phyloP scores from a whole-genome alignment of 2,797 vertebrate genomes.

The Myotis vivesi region DNA sequence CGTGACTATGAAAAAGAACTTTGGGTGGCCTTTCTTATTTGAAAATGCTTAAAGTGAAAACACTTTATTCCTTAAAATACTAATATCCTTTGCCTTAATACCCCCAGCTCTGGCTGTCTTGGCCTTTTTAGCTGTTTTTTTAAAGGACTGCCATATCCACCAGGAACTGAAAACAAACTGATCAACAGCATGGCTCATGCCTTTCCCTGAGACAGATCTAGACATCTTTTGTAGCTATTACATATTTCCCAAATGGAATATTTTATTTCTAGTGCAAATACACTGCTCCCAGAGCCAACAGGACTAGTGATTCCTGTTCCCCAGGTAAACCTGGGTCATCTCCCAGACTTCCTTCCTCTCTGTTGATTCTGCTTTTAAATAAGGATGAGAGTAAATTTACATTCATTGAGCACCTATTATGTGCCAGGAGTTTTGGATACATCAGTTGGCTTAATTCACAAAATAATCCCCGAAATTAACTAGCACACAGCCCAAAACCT shows the following conservation, averaged over 20 bases:
- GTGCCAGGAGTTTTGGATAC: not conserved
- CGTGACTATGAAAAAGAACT: not conserved
- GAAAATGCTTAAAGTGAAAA: constrained; percentile 26
- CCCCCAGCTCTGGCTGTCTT: not conserved
- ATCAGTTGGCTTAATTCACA: constrained; percentile 4
- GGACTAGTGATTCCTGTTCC: not conserved
- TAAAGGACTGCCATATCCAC: constrained; percentile 2
- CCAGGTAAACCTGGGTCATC: not conserved
- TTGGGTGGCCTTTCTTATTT: not conserved
- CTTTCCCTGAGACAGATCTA: not conserved
- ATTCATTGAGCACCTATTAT: not conserved
- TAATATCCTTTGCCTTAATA: not conserved
- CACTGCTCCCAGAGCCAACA: not conserved
- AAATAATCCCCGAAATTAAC: not conserved
- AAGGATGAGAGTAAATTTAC: not conserved
- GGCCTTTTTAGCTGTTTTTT: not conserved
- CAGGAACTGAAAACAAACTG: constrained; percentile 9
- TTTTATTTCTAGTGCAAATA: not conserved
- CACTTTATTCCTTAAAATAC: not conserved
- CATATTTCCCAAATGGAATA: not conserved
- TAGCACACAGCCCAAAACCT: not conserved
- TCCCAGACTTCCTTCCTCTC: not conserved
- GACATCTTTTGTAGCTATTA: not conserved
- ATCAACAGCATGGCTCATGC: not conserved
- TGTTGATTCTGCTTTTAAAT: constrained; percentile 15